These are phyloP conservation scores for Synergus japonicus DNA, from an alignment of 2,888 invertebrate genomes.

Conservation along the genomic window DNA sequence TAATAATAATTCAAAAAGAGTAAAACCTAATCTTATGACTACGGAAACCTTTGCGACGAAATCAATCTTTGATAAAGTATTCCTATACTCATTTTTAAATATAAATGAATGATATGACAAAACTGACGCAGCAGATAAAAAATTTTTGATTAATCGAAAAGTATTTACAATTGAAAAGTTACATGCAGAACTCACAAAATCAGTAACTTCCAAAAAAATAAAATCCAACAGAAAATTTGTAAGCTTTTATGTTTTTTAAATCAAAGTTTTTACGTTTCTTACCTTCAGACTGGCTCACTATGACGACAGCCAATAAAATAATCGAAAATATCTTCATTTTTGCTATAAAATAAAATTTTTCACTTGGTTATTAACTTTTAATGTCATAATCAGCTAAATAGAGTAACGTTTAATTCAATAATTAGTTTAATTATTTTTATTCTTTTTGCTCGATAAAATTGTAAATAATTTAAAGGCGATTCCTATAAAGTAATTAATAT, in stretches of 20 bases:
- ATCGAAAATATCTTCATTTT: slow-evolving; percentile 1
- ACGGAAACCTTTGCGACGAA: not conserved
- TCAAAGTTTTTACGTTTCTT: not conserved
- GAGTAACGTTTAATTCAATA: too few species aligned
- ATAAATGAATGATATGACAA: not conserved
- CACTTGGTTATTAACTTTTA: not conserved
- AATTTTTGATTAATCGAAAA: not conserved
- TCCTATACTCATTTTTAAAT: not conserved
- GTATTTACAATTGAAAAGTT: not conserved
- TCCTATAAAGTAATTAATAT: not conserved
- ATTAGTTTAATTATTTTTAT: too few species aligned
- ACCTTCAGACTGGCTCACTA: not conserved
- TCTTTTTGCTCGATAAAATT: too few species aligned
- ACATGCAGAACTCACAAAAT: too few species aligned
- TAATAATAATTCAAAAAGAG: not conserved
- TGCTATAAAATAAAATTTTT: not conserved
- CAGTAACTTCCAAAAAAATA: not conserved
- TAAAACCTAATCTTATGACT: not conserved
- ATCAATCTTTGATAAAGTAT: not conserved
- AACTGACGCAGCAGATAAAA: not conserved
- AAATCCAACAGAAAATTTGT: not conserved
- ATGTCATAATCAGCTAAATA: not conserved
- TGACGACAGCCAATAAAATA: not conserved
- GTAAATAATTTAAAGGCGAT: not conserved
- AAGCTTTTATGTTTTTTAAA: not conserved